Conservation (phyloP, 2,888 invertebrate species). For the Conistra vaccinii region DNA sequence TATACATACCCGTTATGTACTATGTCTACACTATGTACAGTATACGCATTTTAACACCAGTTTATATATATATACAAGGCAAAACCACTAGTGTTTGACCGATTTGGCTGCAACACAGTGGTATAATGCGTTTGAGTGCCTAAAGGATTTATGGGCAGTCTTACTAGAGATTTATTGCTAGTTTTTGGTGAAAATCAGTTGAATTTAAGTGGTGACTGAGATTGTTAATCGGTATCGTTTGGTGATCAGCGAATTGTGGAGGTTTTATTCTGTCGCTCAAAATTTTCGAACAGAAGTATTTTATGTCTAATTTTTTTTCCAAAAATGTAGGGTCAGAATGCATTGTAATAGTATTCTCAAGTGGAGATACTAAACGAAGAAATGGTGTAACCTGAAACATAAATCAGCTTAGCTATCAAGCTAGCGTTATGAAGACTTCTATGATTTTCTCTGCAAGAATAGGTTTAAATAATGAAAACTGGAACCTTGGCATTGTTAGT, state of each 20-base stretch:
- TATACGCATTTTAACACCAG: slow-evolving; percentile 63
- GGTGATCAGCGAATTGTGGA: not conserved
- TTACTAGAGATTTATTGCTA: slow-evolving; percentile 29
- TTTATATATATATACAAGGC: slow-evolving; percentile 45
- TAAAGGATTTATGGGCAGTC: slow-evolving; percentile 46
- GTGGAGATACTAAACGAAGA: not conserved
- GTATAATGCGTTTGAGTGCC: slow-evolving; percentile 65
- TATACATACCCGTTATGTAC: slow-evolving; percentile 49
- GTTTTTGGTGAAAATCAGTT: slow-evolving; percentile 36
- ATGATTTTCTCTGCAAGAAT: not conserved
- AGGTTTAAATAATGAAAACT: not conserved
- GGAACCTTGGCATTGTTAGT: not conserved
- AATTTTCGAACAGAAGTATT: not conserved
- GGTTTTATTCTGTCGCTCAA: not conserved
- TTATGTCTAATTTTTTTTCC: not conserved
- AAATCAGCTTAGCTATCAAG: not conserved
- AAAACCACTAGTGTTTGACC: slow-evolving; percentile 69
- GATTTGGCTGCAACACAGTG: slow-evolving; percentile 73
- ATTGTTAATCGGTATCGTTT: not conserved
- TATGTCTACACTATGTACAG: slow-evolving; percentile 29
- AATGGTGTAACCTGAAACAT: not conserved
- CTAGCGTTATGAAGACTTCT: too few species aligned
- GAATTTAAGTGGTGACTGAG: slow-evolving; percentile 19
- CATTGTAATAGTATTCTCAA: not conserved
- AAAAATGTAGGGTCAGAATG: not conserved